Conservation (phyloP, 2,113 vertebrate species). For the Arothron firmamentum region DNA sequence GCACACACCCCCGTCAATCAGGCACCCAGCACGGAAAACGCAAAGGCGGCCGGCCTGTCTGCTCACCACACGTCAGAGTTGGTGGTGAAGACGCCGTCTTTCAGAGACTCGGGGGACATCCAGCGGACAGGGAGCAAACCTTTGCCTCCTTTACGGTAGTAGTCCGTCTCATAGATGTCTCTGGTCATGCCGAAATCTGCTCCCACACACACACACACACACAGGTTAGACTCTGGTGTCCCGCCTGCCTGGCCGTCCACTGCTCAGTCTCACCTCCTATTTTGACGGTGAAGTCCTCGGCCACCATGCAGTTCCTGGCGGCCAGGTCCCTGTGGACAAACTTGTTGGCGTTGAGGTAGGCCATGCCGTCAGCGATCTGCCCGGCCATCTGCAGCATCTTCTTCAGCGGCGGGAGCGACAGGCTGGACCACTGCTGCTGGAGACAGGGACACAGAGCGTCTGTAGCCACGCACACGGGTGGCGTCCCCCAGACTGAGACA, state of each 20-base stretch:
- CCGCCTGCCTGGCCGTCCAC: not conserved
- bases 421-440: conserved; percentile 79
- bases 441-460: conserved; percentile 6
- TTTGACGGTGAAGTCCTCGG: conserved; percentile 95
- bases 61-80: conserved; percentile 95
- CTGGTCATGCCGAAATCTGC: conserved; percentile 97
- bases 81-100: conserved; percentile 97
- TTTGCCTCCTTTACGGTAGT: conserved; percentile 97
- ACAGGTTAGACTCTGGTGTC: not conserved
- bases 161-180: conserved; percentile 98
- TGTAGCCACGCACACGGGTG: not conserved
- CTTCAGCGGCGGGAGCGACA: conserved; percentile 87
- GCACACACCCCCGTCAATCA: too few relatives aligned
- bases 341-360: conserved; percentile 97
- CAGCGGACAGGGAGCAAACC: conserved; percentile 94
- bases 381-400: conserved; percentile 99
- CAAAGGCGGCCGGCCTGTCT: not conserved
- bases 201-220: conserved; percentile 6
- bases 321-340: conserved; percentile 97
- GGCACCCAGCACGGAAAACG: not conserved
- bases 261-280: conserved; percentile 83
- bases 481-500: too few relatives aligned
- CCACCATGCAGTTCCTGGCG: conserved; percentile 98
- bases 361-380: conserved; percentile 97
- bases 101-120: conserved; percentile 98